A percentile compares a stretch with the other conserved stretches of the same genome.
Conservation (phyloP, 2,797 vertebrate genomes). For the Mus caroli region DNA sequence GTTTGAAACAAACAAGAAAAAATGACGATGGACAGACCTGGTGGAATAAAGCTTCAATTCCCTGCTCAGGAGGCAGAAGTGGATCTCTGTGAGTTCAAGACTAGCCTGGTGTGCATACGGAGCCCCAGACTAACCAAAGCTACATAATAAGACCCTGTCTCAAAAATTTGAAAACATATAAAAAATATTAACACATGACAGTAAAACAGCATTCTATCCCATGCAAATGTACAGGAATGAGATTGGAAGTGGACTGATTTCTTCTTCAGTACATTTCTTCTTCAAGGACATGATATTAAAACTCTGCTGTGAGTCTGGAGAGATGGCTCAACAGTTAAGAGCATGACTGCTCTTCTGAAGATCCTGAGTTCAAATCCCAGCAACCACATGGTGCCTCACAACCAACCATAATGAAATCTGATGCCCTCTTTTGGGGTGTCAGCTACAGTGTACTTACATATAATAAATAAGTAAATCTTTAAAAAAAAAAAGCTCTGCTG, state of each 20-base stretch:
- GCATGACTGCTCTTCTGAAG: too few relatives aligned
- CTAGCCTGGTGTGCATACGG: not conserved
- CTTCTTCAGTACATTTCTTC: slow-evolving; percentile 8
- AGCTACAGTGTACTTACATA: too few relatives aligned
- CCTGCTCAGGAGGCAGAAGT: not conserved
- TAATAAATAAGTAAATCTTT: too few relatives aligned
- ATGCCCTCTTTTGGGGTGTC: too few relatives aligned
- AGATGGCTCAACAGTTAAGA: too few relatives aligned
- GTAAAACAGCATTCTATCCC: not conserved
- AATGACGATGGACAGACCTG: not conserved
- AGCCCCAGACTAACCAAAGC: not conserved
- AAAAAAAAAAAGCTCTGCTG: not conserved
- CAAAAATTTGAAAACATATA: not conserved
- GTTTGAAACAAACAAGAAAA: not conserved
- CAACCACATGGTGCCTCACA: too few relatives aligned
- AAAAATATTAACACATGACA: not conserved
- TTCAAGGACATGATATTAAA: slow-evolving; percentile 37
- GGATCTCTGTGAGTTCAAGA: not conserved
- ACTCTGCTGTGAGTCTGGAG: not conserved
- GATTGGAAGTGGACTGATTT: slow-evolving; percentile 11
- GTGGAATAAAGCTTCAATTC: not conserved
- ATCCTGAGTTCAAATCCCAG: too few relatives aligned
- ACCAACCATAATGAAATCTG: too few relatives aligned
- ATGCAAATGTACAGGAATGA: slow-evolving; percentile 6
- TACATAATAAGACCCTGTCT: not conserved